Percentiles rank a stretch among this genome's conserved stretches.
These are phyloP conservation scores for Nyctibius bracteatus DNA, from an alignment of 2,113 vertebrate species.

Conservation along the genomic window DNA sequence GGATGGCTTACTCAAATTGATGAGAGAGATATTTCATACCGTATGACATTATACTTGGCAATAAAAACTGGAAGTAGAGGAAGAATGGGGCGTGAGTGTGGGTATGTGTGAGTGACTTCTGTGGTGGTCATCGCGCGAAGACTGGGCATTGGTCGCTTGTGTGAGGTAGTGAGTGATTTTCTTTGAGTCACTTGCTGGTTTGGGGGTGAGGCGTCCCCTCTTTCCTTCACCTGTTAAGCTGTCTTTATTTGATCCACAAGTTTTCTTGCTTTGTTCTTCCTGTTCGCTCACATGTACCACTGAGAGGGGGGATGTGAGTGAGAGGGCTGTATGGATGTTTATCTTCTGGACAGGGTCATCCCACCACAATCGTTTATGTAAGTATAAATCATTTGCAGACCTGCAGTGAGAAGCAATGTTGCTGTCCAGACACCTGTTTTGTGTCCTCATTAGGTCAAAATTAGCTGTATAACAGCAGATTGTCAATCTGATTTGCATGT, in stretches of 20 bases:
- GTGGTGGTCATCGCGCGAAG: background rate
- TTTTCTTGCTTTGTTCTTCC: background rate
- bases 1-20: background rate
- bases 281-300: background rate
- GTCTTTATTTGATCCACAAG: background rate
- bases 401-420: background rate
- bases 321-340: background rate
- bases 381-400: background rate
- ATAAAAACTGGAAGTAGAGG: background rate
- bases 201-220: background rate
- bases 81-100: background rate
- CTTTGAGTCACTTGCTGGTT: background rate
- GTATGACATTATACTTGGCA: background rate
- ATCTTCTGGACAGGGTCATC: background rate
- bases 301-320: background rate
- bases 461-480: background rate
- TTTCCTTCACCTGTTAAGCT: background rate
- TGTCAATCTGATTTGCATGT: background rate
- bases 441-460: background rate
- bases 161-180: background rate
- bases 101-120: background rate
- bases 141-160: background rate
- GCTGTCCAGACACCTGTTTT: background rate
- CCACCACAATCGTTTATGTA: background rate
- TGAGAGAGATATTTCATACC: background rate